Evolutionary conservation across 1,140 invertebrate genomes (phyloP).

Genomic region (Sinella curviseta): DNA sequence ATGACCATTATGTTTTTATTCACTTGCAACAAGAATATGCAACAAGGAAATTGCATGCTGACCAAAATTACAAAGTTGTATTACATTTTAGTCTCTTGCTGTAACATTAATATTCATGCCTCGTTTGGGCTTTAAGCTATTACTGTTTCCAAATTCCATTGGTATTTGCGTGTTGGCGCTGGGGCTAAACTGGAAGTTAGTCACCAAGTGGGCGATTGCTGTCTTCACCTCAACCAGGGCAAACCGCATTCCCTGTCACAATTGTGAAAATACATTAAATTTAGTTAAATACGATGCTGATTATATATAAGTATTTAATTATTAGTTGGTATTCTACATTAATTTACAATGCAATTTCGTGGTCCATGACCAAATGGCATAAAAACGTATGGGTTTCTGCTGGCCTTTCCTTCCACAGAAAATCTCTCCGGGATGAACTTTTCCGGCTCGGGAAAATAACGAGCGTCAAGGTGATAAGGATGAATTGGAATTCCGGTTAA

Average conservation of each 20-base stretch:
- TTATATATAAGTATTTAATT: background rate
- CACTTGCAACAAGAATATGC: no score
- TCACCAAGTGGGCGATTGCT: background rate
- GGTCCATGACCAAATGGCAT: constrained; percentile 63
- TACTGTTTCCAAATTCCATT: constrained; percentile 25
- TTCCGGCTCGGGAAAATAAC: constrained; percentile 62
- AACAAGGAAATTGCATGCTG: no score
- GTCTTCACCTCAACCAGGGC: constrained; percentile 35
- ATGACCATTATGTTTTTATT: no score
- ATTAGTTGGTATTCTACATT: background rate
- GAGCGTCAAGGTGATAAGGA: constrained; percentile 57
- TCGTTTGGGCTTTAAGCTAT: constrained; percentile 1
- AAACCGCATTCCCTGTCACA: constrained; percentile 42
- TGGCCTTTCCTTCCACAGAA: constrained; percentile 53
- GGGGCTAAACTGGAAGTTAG: constrained; percentile 35
- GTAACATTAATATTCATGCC: no score
- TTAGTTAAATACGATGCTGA: background rate
- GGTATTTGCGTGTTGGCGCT: constrained; percentile 36
- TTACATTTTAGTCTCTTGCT: no score
- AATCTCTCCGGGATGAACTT: constrained; percentile 63
- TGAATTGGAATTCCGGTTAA: constrained; percentile 53
- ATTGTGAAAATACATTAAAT: background rate
- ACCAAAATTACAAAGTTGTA: no score
- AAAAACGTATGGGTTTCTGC: constrained; percentile 58
- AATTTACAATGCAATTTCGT: constrained; percentile 60